Base-by-base conservation (phyloP, 2,113 vertebrate genomes). In the Nothoprocta pentlandii region DNA sequence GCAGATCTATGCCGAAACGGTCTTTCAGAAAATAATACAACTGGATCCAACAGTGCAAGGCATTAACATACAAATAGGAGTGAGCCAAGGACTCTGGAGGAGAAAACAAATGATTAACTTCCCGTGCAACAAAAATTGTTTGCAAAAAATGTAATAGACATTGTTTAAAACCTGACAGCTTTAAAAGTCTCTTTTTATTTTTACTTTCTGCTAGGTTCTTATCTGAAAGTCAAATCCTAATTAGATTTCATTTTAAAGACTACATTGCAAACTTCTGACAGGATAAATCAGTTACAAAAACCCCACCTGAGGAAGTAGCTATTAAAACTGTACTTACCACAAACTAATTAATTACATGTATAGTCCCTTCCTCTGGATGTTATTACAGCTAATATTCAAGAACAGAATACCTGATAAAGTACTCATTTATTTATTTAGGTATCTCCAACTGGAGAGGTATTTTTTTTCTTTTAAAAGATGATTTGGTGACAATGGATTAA, bases 241-340 rank as follows among this genome's bases (percentile, higher is more conserved):
- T 70, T 70, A 70, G 46, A 32, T 26, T 36, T 16, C 46, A 36
- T 51, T 70, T 25, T n/a, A 70, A 70, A 58, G 47, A 49, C n/a
- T 34, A 10, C 34, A 47, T 70, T 36, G n/a, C 32, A n/a, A 80
- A 56, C 68, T 76, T 86, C 63, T 70, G 67, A 32, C 41, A 67
- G 14, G 10, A 84, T 68, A 83, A 80, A 83, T 90, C 68, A 80
- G 51, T 87, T 90, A 90, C 9, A 87, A 86, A 66, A 76, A 67
- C 41, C 67, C 41, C 63, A 36, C 90, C 78, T 73, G n/a, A 73
- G 76, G 36, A 74, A 91, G 21, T 32, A 78, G 59, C 68, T 76
- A 56, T 66, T 80, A 62, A 84, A 80, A 80, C 15, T 66, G 56
- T 66, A 41, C n/a, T 73, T 81, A 54, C 13, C 66, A 47, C n/a